A percentile compares a stretch with the other conserved stretches of the same genome.
Evolutionary conservation across 1,140 invertebrate species (phyloP).

Genomic region (Hylyphantes graminicola): DNA sequence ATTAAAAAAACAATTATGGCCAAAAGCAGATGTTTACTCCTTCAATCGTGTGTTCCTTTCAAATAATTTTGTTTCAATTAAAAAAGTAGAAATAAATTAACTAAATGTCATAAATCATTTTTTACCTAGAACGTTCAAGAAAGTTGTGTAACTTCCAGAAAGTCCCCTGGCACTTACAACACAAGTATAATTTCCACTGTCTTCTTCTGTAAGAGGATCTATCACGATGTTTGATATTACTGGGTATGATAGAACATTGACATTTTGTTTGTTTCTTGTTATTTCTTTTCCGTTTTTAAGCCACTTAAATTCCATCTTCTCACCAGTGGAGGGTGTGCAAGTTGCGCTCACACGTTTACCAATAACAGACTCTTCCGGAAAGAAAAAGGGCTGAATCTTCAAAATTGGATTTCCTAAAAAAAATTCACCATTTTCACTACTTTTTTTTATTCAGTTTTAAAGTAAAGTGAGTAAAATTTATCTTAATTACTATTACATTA

Average conservation of each 20-base stretch:
- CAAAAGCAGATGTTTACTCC: no score
- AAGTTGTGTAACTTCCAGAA: constrained; percentile 20
- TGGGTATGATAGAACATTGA: constrained; percentile 7
- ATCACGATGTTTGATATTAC: constrained; percentile 41
- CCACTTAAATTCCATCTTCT: constrained; percentile 48
- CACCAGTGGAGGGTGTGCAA: constrained; percentile 44
- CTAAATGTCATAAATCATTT: background rate
- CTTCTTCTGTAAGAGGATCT: constrained; percentile 35
- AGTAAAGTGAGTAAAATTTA: background rate
- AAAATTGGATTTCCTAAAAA: background rate
- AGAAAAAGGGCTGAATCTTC: constrained; percentile 45
- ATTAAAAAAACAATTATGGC: no score
- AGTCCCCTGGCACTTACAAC: background rate
- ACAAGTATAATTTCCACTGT: constrained; percentile 52
- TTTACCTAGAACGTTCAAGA: constrained; percentile 43
- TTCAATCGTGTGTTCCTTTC: no score
- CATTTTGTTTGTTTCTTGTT: background rate
- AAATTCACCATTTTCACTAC: background rate
- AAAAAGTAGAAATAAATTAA: background rate
- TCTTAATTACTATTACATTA: background rate
- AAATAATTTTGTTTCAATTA: no score
- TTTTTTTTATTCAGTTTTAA: no score
- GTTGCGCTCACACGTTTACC: constrained; percentile 22
- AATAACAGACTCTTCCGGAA: background rate
- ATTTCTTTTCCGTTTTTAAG: constrained; percentile 44